Evolutionary conservation across 1,140 invertebrate species (phyloP).

Genomic region (Carposina sasakii): DNA sequence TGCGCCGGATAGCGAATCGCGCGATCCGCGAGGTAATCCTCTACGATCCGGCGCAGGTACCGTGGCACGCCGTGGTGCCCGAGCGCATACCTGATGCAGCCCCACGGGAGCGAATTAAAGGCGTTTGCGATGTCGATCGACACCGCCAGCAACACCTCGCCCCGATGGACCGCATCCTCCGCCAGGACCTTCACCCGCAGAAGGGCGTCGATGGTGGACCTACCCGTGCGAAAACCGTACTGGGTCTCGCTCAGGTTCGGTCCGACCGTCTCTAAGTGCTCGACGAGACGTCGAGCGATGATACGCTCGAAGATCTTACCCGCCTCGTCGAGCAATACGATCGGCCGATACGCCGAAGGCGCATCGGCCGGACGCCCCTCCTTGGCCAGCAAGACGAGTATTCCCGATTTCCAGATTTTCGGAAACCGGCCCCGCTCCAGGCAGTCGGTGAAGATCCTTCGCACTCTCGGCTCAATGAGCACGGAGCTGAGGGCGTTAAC

Average conservation of each 20-base stretch:
- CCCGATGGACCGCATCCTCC: background rate
- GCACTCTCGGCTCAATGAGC: no score
- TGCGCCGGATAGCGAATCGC: background rate
- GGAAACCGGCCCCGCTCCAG: background rate
- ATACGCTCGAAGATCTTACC: constrained; percentile 3
- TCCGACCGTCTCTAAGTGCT: background rate
- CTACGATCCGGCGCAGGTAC: background rate
- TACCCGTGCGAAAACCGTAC: background rate
- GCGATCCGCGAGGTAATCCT: background rate
- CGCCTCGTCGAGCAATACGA: constrained; percentile 1
- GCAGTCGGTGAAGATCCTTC: background rate
- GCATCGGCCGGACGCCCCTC: background rate
- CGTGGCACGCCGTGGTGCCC: background rate
- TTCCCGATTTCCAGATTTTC: background rate
- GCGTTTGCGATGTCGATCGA: constrained; percentile 19
- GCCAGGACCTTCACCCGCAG: background rate
- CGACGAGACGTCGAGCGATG: background rate
- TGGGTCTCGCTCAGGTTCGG: background rate
- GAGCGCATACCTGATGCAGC: constrained; percentile 3
- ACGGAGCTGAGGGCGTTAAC: background rate
- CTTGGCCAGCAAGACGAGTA: background rate
- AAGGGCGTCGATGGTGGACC: background rate
- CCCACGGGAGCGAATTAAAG: constrained; percentile 10
- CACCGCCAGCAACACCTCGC: constrained; percentile 9
- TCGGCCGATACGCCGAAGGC: no score